Evolutionary conservation across 2,113 vertebrate species (phyloP).

Genomic region (Pseudorectes ferrugineus): DNA sequence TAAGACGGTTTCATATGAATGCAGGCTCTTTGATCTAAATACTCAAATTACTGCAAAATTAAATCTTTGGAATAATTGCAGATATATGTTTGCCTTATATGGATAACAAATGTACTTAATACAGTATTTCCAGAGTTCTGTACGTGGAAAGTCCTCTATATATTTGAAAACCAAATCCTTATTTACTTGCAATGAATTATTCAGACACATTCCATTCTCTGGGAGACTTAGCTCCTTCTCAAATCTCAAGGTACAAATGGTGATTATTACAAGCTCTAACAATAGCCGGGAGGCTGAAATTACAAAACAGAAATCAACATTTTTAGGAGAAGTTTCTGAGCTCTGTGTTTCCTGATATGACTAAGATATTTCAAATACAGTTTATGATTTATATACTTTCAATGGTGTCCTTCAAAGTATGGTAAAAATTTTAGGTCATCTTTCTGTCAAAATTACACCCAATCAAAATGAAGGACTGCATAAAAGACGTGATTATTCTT

Average conservation of each 20-base stretch:
- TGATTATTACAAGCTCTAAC: not conserved
- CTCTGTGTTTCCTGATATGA: not conserved
- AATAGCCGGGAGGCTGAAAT: not conserved
- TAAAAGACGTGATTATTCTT: not conserved
- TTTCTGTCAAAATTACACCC: not conserved
- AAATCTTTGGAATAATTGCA: not conserved
- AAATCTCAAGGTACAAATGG: not conserved
- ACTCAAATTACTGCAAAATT: not conserved
- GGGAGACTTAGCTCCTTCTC: not conserved
- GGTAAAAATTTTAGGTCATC: not conserved
- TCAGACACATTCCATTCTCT: not conserved
- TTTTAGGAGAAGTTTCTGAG: not conserved
- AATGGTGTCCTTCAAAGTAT: not conserved
- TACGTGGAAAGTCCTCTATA: not conserved
- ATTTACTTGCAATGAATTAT: conserved; percentile 1
- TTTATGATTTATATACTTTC: not conserved
- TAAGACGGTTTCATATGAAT: not conserved
- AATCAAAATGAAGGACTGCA: not conserved
- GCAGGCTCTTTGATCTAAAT: not conserved
- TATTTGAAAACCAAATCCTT: not conserved
- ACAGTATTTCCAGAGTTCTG: not conserved
- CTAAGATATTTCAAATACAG: not conserved
- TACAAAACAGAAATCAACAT: not conserved
- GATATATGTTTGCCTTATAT: not conserved
- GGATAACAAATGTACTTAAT: not conserved